Conservation (phyloP, 2,888 invertebrate genomes). For the Polyploca ridens region DNA sequence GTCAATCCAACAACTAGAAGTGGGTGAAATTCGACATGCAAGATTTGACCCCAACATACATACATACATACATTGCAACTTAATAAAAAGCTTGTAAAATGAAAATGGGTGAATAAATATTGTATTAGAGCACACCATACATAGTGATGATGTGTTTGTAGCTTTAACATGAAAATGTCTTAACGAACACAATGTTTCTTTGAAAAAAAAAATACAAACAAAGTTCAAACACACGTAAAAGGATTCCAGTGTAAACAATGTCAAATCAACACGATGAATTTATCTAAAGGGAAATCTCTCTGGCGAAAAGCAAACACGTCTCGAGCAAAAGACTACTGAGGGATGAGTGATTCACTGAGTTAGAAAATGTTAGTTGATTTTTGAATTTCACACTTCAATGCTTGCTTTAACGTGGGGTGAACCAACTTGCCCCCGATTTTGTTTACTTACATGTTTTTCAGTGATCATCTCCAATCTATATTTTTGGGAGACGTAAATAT, state of each 20-base stretch:
- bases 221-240: constrained; percentile 64
- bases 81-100: too few relatives aligned
- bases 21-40: too few relatives aligned
- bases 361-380: constrained; percentile 83
- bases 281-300: constrained; percentile 75
- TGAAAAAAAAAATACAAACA: constrained; percentile 39
- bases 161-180: background rate
- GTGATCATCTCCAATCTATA: constrained; percentile 34
- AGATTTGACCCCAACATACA: too few relatives aligned
- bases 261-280: constrained; percentile 76
- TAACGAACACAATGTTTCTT: constrained; percentile 23
- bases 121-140: too few relatives aligned
- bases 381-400: constrained; percentile 79
- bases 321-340: constrained; percentile 69
- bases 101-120: too few relatives aligned
- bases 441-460: constrained; percentile 46
- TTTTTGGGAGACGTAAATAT: too few relatives aligned
- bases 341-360: constrained; percentile 75
- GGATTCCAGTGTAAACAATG: constrained; percentile 74
- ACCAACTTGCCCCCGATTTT: constrained; percentile 48
- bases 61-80: too few relatives aligned
- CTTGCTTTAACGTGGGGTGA: constrained; percentile 59
- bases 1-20: too few relatives aligned
- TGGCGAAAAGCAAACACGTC: constrained; percentile 73
- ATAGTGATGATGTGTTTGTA: background rate